Percentiles rank a stretch among this genome's conserved stretches.
Conservation (phyloP, 2,888 invertebrate species). For the Cephalotes varians region DNA sequence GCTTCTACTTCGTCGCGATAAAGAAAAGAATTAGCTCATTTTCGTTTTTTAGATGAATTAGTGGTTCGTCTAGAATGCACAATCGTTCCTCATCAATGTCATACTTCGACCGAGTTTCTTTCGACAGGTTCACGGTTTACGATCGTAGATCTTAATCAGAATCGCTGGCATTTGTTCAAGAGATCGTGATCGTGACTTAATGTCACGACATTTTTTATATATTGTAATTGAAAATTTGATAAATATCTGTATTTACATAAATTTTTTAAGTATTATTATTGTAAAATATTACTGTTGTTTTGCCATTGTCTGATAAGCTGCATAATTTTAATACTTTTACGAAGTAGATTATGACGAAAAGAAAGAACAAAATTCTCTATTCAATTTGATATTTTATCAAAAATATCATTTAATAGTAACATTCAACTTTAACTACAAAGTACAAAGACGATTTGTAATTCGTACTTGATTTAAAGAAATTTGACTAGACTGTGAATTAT, state of each 20-base stretch:
- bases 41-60: constrained; percentile 31
- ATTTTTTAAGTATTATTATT: not conserved
- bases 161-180: not conserved
- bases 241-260: not conserved
- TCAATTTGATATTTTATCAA: not conserved
- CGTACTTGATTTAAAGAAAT: constrained; percentile 8
- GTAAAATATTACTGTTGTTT: too few relatives aligned
- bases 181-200: too few relatives aligned
- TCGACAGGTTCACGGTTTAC: not conserved
- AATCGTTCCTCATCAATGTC: not conserved
- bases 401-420: not conserved
- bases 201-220: constrained; percentile 6
- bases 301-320: too few relatives aligned
- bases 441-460: not conserved
- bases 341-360: not conserved
- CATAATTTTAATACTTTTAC: not conserved
- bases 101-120: constrained; percentile 9
- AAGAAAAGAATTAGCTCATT: not conserved
- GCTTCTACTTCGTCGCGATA: not conserved
- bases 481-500: not conserved
- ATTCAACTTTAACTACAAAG: not conserved
- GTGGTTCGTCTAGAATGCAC: not conserved
- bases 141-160: constrained; percentile 25
- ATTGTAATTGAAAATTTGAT: not conserved
- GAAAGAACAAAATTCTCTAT: not conserved